Evolutionary conservation across 2,113 vertebrate genomes (phyloP), one percentile per base, ranked within the genome.

Genomic region (Myotis lucifugus): DNA sequence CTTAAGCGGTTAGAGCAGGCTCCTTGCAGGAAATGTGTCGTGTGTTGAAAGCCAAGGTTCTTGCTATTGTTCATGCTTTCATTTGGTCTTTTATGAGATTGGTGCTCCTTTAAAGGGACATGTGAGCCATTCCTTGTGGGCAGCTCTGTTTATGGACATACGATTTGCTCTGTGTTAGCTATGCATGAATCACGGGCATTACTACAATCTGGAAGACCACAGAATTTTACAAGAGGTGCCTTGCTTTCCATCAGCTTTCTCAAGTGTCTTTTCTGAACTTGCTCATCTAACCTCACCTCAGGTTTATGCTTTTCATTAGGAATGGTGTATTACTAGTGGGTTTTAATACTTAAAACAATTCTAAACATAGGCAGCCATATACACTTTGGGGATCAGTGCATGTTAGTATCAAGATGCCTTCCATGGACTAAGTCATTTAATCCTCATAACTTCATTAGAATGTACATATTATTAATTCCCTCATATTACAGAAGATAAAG

Each of bases 21-120:
- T 32, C 40, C 21, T 10, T 5, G 52, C 48, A 84, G 90, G 87
- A 93, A 88, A 72, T 42, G 8, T 46, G 64, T 83, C 37, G 50
- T 95, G 67, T 56, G 13, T 82, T 37, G 54, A 78, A 85, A 85
- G 70, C 67, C 61, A 66, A 52, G 19, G 56, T 46, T 93, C 70
- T 77, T 9, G 23, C 46, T 77, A 87, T 85, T 95, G 67, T 90
- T 92, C 61, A 48, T 69, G 85, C 85, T 91, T 88, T 61, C 52
- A 88, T 94, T 67, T 73, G 54, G 73, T 64, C 82, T 93, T 93
- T 67, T 70, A 72, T 56, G 52, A 91, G 85, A 48, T 25, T 56
- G 79, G 48, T 40, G 50, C 61, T 93, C 34, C 67, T 90, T 95
- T 74, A 86, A 91, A 88, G 92, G 90, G 73, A 90, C 50, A 27